Evolutionary conservation across 64 coral and sea anemone genomes (phyloP).

Genomic region (Montipora foliosa): DNA sequence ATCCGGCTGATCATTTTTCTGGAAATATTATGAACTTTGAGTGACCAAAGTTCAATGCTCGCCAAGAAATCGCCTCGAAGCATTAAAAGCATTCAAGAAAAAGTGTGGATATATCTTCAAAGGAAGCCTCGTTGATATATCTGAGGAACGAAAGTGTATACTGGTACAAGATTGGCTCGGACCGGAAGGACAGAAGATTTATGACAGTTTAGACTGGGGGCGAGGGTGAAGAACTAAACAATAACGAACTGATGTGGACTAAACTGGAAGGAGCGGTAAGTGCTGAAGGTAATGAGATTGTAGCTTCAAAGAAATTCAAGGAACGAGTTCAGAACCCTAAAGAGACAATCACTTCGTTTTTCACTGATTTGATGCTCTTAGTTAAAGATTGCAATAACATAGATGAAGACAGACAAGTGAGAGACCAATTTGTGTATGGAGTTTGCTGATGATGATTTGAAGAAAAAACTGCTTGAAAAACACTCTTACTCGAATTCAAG

Average conservation of each 20-base stretch:
- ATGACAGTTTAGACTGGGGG: too few relatives aligned
- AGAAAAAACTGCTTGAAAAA: background rate
- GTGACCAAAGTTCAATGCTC: too few relatives aligned
- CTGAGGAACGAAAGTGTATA: too few relatives aligned
- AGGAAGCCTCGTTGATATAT: too few relatives aligned
- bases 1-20: too few relatives aligned
- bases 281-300: conserved; percentile 38
- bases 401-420: background rate
- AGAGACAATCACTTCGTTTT: background rate
- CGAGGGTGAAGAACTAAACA: too few relatives aligned
- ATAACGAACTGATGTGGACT: background rate
- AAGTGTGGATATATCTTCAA: too few relatives aligned
- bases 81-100: too few relatives aligned
- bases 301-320: background rate
- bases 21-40: too few relatives aligned
- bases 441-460: background rate
- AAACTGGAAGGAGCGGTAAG: conserved; percentile 23
- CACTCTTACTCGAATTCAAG: background rate
- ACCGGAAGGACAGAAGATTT: too few relatives aligned
- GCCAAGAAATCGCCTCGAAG: too few relatives aligned
- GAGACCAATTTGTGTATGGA: background rate
- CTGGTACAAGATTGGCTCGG: too few relatives aligned
- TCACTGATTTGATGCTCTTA: background rate
- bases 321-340: background rate
- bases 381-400: background rate